Conservation (phyloP, 2,113 vertebrate genomes). For the Oostethus manadensis region DNA sequence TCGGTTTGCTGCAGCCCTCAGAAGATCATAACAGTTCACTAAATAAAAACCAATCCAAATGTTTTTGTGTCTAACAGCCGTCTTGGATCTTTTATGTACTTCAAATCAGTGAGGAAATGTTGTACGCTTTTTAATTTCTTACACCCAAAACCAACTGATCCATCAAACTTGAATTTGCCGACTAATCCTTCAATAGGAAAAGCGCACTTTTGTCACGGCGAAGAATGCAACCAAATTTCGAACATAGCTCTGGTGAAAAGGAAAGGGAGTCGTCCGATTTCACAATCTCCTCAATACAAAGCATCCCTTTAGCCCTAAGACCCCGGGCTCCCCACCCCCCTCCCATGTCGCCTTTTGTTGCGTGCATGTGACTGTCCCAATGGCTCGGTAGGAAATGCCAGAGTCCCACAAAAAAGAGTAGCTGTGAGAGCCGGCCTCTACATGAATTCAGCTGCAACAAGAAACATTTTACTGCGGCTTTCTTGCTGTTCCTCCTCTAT, state of each 20-base stretch:
- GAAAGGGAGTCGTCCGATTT: constrained; percentile 60
- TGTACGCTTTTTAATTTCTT: constrained; percentile 12
- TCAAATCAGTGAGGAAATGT: too few species aligned
- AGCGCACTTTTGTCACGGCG: constrained; percentile 49
- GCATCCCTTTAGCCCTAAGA: constrained; percentile 61
- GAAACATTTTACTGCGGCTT: constrained; percentile 74
- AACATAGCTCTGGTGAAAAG: constrained; percentile 54
- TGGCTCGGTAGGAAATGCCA: constrained; percentile 64
- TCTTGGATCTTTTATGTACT: too few species aligned
- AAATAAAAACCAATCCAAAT: too few species aligned
- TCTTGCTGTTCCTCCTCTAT: constrained; percentile 81
- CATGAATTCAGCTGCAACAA: constrained; percentile 62
- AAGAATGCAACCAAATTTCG: constrained; percentile 53
- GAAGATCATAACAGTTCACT: too few species aligned
- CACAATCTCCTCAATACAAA: constrained; percentile 62
- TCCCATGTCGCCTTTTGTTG: constrained; percentile 68
- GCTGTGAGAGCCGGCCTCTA: constrained; percentile 61
- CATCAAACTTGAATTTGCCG: constrained; percentile 54
- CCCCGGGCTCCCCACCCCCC: constrained; percentile 56
- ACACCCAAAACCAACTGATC: constrained; percentile 34
- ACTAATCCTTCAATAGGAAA: constrained; percentile 52
- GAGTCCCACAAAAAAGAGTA: constrained; percentile 59
- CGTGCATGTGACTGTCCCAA: constrained; percentile 64
- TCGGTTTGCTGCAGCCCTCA: too few species aligned
- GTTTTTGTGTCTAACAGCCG: too few species aligned